phyloP scores from a whole-genome alignment of 2,113 vertebrate species.

The Andinoacara biseriatus region DNA sequence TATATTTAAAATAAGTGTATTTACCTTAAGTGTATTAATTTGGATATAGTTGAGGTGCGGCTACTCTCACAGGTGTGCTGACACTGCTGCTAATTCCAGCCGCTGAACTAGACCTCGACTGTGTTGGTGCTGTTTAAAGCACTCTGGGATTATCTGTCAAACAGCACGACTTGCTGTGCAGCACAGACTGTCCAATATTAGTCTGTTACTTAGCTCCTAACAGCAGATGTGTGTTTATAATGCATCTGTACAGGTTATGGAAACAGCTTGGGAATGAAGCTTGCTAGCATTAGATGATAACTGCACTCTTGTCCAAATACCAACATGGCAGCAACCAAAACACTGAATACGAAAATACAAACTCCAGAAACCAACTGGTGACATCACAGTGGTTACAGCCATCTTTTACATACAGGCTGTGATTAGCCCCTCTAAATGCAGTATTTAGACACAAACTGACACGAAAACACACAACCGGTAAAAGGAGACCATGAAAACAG shows the following conservation, averaged over 20 bases:
- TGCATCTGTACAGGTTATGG: not conserved
- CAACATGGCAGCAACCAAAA: not conserved
- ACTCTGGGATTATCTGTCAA: too few species aligned
- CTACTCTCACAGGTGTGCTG: too few species aligned
- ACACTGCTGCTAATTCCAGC: too few species aligned
- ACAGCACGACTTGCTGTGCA: not conserved
- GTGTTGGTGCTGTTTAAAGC: too few species aligned
- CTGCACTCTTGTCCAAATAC: not conserved
- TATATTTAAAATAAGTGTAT: not conserved
- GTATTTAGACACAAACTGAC: not conserved
- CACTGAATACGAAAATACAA: not conserved
- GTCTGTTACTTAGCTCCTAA: not conserved
- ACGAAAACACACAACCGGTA: not conserved
- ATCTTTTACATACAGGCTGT: not conserved
- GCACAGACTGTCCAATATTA: not conserved
- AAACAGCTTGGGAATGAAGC: not conserved
- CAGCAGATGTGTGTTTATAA: not conserved
- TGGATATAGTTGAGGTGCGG: not conserved
- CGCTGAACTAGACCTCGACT: too few species aligned
- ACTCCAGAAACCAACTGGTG: not conserved
- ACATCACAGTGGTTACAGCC: not conserved
- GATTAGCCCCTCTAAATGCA: not conserved
- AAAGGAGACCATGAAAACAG: not conserved
- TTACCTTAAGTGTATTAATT: too few species aligned
- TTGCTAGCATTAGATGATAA: not conserved